A percentile compares a stretch with the other conserved stretches of the same genome.
phyloP scores from a whole-genome alignment of 2,113 vertebrate species.

The Mastomys coucha region DNA sequence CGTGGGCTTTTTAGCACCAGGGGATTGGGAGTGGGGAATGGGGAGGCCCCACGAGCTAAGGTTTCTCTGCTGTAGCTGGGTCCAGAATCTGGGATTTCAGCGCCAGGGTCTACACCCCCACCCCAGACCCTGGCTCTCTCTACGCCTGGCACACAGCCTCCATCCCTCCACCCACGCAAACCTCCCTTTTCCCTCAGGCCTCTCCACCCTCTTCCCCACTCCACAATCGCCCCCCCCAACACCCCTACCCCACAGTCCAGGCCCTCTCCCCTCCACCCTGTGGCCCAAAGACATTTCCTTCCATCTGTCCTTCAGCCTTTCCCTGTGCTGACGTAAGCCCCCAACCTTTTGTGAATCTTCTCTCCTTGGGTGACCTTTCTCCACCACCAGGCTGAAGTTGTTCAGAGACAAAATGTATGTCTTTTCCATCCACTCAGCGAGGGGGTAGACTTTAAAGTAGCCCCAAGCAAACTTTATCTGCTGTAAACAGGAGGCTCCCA shows the following conservation, averaged over 20 bases:
- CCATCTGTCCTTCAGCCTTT: accelerated
- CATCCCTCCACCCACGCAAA: slow-evolving; percentile 32
- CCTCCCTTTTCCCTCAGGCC: slow-evolving; percentile 2
- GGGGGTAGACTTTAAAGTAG: not conserved
- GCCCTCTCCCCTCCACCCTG: not conserved
- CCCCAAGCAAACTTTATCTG: not conserved
- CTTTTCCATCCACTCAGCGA: not conserved
- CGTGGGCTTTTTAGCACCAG: slow-evolving; percentile 78
- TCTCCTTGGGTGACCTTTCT: not conserved
- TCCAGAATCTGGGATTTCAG: slow-evolving; percentile 51
- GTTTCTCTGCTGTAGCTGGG: slow-evolving; percentile 63
- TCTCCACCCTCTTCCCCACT: not conserved
- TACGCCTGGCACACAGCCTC: slow-evolving; percentile 56
- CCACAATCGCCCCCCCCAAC: not conserved
- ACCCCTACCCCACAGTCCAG: not conserved
- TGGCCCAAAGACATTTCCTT: not conserved
- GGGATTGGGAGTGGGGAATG: slow-evolving; percentile 40
- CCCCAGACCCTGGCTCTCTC: not conserved
- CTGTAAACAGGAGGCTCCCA: not conserved
- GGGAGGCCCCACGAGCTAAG: slow-evolving; percentile 54
- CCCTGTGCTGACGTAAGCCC: accelerated
- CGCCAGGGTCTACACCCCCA: slow-evolving; percentile 3
- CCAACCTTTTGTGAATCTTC: not conserved
- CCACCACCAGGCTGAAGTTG: not conserved
- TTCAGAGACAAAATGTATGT: not conserved